Evolutionary conservation across 1,140 invertebrate genomes (phyloP).

Genomic region (Solen grandis): DNA sequence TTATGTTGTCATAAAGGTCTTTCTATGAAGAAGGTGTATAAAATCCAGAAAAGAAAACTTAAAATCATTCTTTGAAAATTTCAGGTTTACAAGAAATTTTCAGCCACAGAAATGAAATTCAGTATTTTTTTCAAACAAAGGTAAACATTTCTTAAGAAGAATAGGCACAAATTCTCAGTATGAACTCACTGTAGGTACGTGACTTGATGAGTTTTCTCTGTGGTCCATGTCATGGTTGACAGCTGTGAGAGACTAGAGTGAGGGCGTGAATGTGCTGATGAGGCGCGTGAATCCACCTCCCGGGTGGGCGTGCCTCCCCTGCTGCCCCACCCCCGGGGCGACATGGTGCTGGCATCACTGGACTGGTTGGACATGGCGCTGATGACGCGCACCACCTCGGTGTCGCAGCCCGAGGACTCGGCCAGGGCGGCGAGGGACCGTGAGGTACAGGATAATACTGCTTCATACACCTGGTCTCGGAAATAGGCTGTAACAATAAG

Average conservation of each 20-base stretch:
- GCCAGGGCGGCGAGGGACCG: slow-evolving; percentile 74
- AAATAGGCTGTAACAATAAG: slow-evolving; percentile 68
- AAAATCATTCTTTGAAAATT: too few relatives aligned
- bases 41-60: too few relatives aligned
- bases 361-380: slow-evolving; percentile 68
- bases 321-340: slow-evolving; percentile 51
- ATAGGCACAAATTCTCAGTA: too few relatives aligned
- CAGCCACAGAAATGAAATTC: too few relatives aligned
- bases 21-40: too few relatives aligned
- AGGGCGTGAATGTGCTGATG: slow-evolving; percentile 56
- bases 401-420: slow-evolving; percentile 76
- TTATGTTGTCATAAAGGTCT: too few relatives aligned
- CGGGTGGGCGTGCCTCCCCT: slow-evolving; percentile 47
- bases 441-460: slow-evolving; percentile 72
- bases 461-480: slow-evolving; percentile 74
- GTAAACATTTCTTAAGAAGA: too few relatives aligned
- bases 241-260: slow-evolving; percentile 72
- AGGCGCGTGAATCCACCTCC: slow-evolving; percentile 46
- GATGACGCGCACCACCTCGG: slow-evolving; percentile 71
- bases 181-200: slow-evolving; percentile 76
- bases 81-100: too few relatives aligned
- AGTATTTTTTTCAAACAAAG: too few relatives aligned
- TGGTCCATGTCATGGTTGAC: slow-evolving; percentile 76
- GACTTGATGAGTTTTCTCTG: slow-evolving; percentile 68
- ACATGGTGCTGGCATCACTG: slow-evolving; percentile 51